Conservation (phyloP, 64 coral and sea anemone genomes). For the Montipora foliosa region DNA sequence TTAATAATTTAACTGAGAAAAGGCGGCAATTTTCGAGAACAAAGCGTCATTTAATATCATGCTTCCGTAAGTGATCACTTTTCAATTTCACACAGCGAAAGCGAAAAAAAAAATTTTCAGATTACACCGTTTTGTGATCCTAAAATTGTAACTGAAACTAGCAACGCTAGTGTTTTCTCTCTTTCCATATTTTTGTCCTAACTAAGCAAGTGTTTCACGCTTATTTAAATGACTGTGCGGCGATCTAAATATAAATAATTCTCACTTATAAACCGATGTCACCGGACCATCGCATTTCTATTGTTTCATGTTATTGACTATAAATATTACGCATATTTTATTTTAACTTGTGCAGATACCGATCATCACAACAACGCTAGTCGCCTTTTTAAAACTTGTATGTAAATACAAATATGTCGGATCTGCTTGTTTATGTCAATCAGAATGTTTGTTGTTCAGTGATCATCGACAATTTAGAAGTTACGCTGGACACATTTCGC, state of each 20-base stretch:
- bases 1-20: background rate
- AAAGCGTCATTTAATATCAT: background rate
- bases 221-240: slow-evolving; percentile 6
- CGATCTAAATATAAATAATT: background rate
- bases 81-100: background rate
- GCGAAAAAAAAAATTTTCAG: too few relatives aligned
- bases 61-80: background rate
- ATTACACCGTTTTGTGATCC: background rate
- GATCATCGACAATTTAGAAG: slow-evolving; percentile 1
- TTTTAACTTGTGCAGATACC: background rate
- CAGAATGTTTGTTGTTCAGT: slow-evolving; percentile 13
- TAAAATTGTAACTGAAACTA: background rate
- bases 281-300: too few relatives aligned
- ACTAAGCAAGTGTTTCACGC: slow-evolving; percentile 10
- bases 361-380: slow-evolving; percentile 4
- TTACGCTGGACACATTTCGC: slow-evolving; percentile 8
- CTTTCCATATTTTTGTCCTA: slow-evolving; percentile 12
- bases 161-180: background rate
- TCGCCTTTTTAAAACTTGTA: background rate
- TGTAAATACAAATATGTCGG: background rate
- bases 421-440: slow-evolving; percentile 16
- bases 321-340: too few relatives aligned
- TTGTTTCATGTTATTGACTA: too few relatives aligned
- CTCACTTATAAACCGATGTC: background rate
- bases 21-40: background rate